These are phyloP conservation scores for Nothocercus nigrocapillus DNA, from an alignment of 2,113 vertebrate species.

Conservation along the genomic window DNA sequence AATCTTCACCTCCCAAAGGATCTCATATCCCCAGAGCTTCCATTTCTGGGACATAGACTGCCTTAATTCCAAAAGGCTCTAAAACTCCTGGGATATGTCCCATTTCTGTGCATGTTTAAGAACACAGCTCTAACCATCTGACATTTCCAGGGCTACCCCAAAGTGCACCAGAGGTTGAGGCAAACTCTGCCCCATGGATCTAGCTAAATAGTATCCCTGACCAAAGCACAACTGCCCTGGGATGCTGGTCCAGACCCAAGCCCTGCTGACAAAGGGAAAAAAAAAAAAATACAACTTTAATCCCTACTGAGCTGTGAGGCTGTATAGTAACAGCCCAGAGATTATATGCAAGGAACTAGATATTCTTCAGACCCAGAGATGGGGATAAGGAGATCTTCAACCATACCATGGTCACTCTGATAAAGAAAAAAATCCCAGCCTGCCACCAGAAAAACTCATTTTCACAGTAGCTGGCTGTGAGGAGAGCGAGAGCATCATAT, in stretches of 20 bases:
- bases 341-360: not conserved
- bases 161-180: fast-evolving
- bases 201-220: not conserved
- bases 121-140: not conserved
- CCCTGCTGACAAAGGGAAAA: not conserved
- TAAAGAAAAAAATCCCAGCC: not conserved
- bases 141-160: not conserved
- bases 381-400: not conserved
- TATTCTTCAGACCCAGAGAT: not conserved
- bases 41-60: not conserved
- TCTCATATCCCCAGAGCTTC: not conserved
- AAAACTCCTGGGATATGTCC: not conserved
- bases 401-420: not conserved
- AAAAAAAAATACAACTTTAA: not conserved
- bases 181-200: not conserved
- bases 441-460: not conserved
- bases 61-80: not conserved
- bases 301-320: not conserved
- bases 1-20: not conserved
- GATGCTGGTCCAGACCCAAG: not conserved
- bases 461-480: not conserved
- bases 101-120: not conserved
- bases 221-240: fast-evolving
- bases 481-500: not conserved
- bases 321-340: not conserved